Evolutionary conservation across 1,140 invertebrate genomes (phyloP).

Genomic region (Diabrotica virgifera): DNA sequence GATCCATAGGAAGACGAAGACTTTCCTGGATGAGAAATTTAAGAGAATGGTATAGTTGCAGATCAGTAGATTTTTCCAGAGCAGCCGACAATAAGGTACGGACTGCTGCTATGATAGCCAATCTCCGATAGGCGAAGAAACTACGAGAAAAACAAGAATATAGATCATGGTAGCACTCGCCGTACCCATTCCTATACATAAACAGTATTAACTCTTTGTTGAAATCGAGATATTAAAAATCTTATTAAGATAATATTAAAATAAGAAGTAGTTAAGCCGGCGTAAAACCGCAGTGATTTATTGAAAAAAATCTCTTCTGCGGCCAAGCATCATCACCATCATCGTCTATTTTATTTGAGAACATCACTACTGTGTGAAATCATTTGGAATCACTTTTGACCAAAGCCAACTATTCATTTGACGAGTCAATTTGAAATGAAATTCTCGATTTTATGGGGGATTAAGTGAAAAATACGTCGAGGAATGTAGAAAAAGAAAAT

Average conservation of each 20-base stretch:
- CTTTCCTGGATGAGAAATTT: no score
- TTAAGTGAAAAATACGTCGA: no score
- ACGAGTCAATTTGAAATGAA: conserved; percentile 5
- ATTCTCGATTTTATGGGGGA: no score
- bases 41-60: no score
- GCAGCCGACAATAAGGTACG: no score
- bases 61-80: no score
- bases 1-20: no score
- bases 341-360: conserved; percentile 3
- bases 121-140: no score
- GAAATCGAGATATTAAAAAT: conserved; percentile 11
- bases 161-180: not conserved
- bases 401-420: conserved; percentile 4
- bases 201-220: not conserved
- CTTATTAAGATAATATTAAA: conserved; percentile 15
- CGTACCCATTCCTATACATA: not conserved
- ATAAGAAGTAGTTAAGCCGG: conserved; percentile 1
- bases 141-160: no score
- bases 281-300: conserved; percentile 11
- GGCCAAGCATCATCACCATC: not conserved
- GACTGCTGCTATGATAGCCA: no score
- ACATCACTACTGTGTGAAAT: conserved; percentile 12
- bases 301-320: conserved; percentile 6
- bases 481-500: no score
- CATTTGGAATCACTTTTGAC: conserved; percentile 10